Evolutionary conservation across 2,797 vertebrate genomes (phyloP).

Genomic region (Sebastes reedi): DNA sequence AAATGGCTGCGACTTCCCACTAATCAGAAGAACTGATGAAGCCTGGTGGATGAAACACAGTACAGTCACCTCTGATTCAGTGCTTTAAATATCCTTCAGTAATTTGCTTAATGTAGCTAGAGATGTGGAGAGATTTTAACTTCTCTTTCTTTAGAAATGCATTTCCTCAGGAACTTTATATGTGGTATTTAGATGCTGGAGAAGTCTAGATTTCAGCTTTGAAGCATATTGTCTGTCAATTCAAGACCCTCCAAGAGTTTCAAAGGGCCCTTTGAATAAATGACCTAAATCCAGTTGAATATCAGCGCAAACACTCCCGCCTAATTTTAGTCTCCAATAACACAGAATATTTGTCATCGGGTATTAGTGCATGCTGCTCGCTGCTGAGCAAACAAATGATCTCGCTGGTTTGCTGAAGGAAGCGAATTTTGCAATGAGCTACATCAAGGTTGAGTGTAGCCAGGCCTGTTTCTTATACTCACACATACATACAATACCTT

Average conservation of each 20-base stretch:
- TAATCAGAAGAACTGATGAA: background rate
- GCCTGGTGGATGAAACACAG: background rate
- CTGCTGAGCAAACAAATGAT: constrained; percentile 61
- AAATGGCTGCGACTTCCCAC: background rate
- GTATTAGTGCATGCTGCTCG: constrained; percentile 20
- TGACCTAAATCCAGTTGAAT: constrained; percentile 59
- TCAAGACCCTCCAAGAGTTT: background rate
- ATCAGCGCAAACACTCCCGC: constrained; percentile 49
- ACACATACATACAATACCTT: constrained; percentile 22
- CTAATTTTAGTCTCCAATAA: constrained; percentile 65
- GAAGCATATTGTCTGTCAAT: background rate
- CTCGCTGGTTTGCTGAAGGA: constrained; percentile 31
- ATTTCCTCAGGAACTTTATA: background rate
- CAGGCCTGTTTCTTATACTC: background rate
- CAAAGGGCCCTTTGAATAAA: constrained; percentile 70
- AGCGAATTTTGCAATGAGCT: constrained; percentile 4
- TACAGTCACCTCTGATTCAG: background rate
- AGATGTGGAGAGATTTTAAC: background rate
- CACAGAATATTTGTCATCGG: constrained; percentile 51
- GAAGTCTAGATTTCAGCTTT: background rate
- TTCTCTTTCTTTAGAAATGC: background rate
- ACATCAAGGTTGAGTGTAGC: background rate
- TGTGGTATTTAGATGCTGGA: background rate
- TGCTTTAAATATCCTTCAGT: background rate
- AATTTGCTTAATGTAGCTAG: background rate